Conservation (phyloP, 2,797 vertebrate species). For the Sorex maritimensis region DNA sequence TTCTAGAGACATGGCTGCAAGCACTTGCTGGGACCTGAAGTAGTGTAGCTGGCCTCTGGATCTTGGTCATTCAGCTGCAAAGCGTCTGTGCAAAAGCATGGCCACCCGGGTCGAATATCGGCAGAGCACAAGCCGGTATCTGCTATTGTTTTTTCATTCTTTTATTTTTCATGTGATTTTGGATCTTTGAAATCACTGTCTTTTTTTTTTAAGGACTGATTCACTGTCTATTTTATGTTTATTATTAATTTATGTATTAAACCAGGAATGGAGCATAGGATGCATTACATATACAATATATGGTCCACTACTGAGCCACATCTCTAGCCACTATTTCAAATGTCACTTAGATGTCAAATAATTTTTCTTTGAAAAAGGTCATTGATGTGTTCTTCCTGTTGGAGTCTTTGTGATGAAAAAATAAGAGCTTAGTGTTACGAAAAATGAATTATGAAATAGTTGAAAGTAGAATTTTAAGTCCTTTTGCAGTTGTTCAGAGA, state of each 20-base stretch:
- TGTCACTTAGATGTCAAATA: slow-evolving; percentile 55
- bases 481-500: background rate
- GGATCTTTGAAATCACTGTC: background rate
- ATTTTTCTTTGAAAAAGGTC: slow-evolving; percentile 35
- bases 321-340: background rate
- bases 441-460: slow-evolving; percentile 55
- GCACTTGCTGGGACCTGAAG: too few species aligned
- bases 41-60: too few species aligned
- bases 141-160: too few species aligned
- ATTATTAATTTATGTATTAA: background rate
- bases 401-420: slow-evolving; percentile 34
- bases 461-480: background rate
- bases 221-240: background rate
- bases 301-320: too few species aligned
- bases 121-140: too few species aligned
- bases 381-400: background rate
- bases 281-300: background rate
- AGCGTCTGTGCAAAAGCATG: too few species aligned
- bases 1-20: too few species aligned
- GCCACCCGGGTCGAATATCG: too few species aligned
- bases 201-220: slow-evolving; percentile 24
- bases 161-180: slow-evolving; percentile 8
- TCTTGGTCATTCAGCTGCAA: too few species aligned
- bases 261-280: background rate
- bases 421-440: slow-evolving; percentile 8